Base-by-base conservation (phyloP, 2,797 vertebrate species). In the Chrysocyon brachyurus region DNA sequence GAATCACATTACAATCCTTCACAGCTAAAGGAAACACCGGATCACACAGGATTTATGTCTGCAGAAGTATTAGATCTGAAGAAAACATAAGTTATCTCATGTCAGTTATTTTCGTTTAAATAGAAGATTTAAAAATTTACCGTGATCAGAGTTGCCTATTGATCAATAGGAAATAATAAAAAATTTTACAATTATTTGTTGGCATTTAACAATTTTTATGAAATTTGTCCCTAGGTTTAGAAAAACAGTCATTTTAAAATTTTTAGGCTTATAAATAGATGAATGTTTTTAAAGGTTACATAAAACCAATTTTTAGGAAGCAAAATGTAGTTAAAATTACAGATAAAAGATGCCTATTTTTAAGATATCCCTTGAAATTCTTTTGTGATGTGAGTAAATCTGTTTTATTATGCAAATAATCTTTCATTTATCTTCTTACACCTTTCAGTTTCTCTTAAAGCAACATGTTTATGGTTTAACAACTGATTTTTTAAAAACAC, bases 241-340 rank as follows among this genome's bases (percentile, higher is more conserved):
- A 75, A 89, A 82, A 68, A 49, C 19, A 52, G 1, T 49, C 22
- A 24, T 31, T 83, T 46, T n/a, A 56, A 10, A 57, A 68, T 84
- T n/a, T 84, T 14, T 56, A 40, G 36, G 9, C 46, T 83, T 46
- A 0, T 68, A 83, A 68, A 33, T 72, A 72, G 5, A 49, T 73
- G 0, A 2, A 79, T 63, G 52, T 96, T 72, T 49, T 3, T 6
- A 75, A 88, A 90, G 21, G 3, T 84, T 88, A 63, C 4, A 33
- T 40, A 31, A 78, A 85, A 1, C 11, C 78, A 73, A 61, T 40
- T 46, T 82, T 49, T 0, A 5, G 12, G 21, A 66, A 91, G 81
- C 2, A 78, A 91, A 52, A 91, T 49, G 8, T 79, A 89, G 54
- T 87, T 89, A 85, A 93, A 97, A 92, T 78, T 88, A 33, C 95